Evolutionary conservation across 1,140 invertebrate species (phyloP), one percentile per base, ranked within the genome.

Genomic region (Conus betulinus): DNA sequence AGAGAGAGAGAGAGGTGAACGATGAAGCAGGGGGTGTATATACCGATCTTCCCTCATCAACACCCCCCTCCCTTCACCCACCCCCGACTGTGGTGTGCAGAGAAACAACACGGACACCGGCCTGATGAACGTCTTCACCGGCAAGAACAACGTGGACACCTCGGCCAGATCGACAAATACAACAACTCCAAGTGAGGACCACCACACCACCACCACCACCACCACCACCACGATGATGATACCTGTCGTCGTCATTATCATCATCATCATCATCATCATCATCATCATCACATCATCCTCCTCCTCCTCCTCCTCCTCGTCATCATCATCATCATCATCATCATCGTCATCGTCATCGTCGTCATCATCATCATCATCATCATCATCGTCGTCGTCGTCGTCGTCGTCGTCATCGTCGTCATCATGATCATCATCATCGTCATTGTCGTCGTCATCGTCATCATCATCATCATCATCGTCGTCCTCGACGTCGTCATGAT

Each of bases 131-230:
- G 60, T 85, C 39, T 67, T 67, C 60, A 63, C 84, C n/a, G 84
- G 84, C 10, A 67, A 25, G 17, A 57, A 85, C 39, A 25, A 23
- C n/a, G n/a, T 85, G 39, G 27, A 67, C 39, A 60, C 27, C 84
- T 85, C 57, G 84, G 84, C 10, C 8, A 23, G 5, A 94, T 95
- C 15, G 93, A 95, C 86, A 91, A 91, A 67, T 95, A 93, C 90
- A 95, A 95, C 91, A 92, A 93, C 52, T 90, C 91, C 60, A 93
- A 89, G 92, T 92, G 90, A 88, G 63, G 63, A 76, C 15, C 52
- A 74, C 13, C 20, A 20, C 20, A 74, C 13, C 20, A 7, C 23
- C 67, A n/a, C 13, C 7, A 74, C 7, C 67, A 8, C 17, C 67
- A 74, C 67, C 20, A 74, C n/a, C 11, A 11, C 57, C 4, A 15